phyloP scores from a whole-genome alignment of 2,888 invertebrate genomes.

The Seira sanloemensis region DNA sequence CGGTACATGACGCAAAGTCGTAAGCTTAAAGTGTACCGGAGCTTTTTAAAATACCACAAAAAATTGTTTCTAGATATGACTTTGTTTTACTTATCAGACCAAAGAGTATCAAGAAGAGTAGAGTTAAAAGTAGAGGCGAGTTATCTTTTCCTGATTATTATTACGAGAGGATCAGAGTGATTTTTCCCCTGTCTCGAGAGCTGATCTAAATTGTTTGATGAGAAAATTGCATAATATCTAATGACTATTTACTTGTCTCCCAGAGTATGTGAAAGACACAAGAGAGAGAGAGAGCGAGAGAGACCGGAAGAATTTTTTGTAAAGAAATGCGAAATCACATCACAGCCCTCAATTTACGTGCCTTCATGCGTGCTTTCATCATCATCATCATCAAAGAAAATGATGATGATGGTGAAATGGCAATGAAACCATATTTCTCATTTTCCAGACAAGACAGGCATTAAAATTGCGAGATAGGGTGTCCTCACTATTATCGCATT shows the following conservation, averaged over 20 bases:
- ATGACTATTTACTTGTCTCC: slow-evolving; percentile 9
- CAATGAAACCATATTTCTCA: no score
- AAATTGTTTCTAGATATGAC: no score
- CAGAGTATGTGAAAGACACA: slow-evolving; percentile 18
- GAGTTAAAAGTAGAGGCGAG: no score
- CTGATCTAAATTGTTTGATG: slow-evolving; percentile 37
- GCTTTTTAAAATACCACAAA: no score
- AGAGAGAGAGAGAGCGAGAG: no score
- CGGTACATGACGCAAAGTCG: slow-evolving; percentile 52
- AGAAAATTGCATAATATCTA: slow-evolving; percentile 56
- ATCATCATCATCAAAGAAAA: no score
- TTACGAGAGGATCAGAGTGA: background rate
- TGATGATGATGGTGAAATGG: slow-evolving; percentile 26
- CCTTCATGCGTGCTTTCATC: slow-evolving; percentile 37
- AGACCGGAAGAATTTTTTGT: slow-evolving; percentile 51
- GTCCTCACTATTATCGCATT: slow-evolving; percentile 49
- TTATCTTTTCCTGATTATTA: slow-evolving; percentile 5
- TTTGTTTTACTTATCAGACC: no score
- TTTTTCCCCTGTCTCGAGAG: no score
- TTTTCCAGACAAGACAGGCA: background rate
- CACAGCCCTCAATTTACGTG: slow-evolving; percentile 46
- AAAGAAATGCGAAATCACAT: background rate
- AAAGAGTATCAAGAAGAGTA: no score
- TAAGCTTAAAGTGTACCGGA: no score
- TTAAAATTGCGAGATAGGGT: background rate